phyloP scores from a whole-genome alignment of 2,888 invertebrate species.

The Drosophila cognata region DNA sequence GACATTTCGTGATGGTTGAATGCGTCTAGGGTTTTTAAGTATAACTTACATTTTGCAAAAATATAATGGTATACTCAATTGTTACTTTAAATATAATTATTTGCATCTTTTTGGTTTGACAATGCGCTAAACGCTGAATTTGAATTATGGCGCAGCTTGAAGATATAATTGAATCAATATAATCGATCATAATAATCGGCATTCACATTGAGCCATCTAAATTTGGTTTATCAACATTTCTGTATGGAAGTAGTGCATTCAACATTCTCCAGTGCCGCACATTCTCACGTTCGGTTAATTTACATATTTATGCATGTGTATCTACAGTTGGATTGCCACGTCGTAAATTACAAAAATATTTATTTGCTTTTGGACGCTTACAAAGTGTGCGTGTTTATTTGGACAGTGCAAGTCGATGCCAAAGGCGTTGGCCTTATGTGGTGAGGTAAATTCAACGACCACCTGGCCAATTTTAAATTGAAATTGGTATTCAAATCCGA shows the following conservation, averaged over 20 bases:
- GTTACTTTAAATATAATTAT: background rate
- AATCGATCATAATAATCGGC: constrained; percentile 16
- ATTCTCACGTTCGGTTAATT: constrained; percentile 72
- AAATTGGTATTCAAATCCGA: constrained; percentile 15
- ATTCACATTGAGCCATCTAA: constrained; percentile 12
- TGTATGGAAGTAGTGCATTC: constrained; percentile 38
- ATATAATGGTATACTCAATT: background rate
- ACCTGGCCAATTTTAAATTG: constrained; percentile 58
- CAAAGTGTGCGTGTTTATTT: constrained; percentile 79
- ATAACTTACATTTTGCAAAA: background rate
- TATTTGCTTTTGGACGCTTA: constrained; percentile 72
- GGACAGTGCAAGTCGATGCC: constrained; percentile 62
- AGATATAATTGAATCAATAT: background rate
- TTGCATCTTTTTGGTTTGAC: background rate
- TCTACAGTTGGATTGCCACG: constrained; percentile 66
- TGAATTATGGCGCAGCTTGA: background rate
- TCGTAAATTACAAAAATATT: constrained; percentile 76
- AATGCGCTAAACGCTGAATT: background rate
- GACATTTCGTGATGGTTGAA: background rate
- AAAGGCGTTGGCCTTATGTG: constrained; percentile 55
- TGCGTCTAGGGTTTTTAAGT: background rate
- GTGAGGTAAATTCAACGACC: constrained; percentile 20
- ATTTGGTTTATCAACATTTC: constrained; percentile 8
- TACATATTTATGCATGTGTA: constrained; percentile 49
- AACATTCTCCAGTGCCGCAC: constrained; percentile 51